Base-by-base conservation (phyloP, 2,113 vertebrate genomes). In the Eulacestoma nigropectus region DNA sequence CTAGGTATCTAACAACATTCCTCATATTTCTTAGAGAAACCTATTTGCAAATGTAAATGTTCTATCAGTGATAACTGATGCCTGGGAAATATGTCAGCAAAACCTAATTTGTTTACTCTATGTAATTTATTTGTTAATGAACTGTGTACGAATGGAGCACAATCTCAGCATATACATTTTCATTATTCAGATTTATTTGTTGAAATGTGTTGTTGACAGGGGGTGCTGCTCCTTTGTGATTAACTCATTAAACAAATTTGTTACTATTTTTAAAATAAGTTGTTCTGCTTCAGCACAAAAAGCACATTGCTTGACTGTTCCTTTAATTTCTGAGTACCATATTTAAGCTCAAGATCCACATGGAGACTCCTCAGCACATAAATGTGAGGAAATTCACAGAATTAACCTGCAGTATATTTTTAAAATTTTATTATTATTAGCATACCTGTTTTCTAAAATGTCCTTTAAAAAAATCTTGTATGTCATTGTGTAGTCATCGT, bases 61-160 rank as follows among this genome's bases (percentile, higher is more conserved):
- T 84, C 69, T 91, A 64, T 59, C 33, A 53, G 30, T 77, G 52
- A 50, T 46, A 95, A 67, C 42, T 81, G 82, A 63, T 42, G 39
- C 18, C 41, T 67, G 33, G 35, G 35, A 94, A 94, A 89, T 68
- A 89, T 20, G 32, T 93, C 64, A 78, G 67, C 27, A 78, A 86
- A 89, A 70, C 27, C 70, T 81, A 84, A 74, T 87, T 84, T 67
- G 41, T 93, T 96, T 91, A 80, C 59, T 65, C 4, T 83, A 3
- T 81, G 9, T 78, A 93, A 89, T 94, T 78, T 91, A 60, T 91
- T 72, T 93, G n/a, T 91, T 93, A 84, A 91, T 72, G 72, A 79
- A 52, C 46, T 56, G 22, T 76, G 44, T 60, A 65, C 59, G 67
- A 86, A 83, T 1, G 9, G 37, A 85, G 9, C 0, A 22, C 16